Base-by-base conservation (phyloP, 2,888 invertebrate genomes). In the Dastarcus helophoroides region DNA sequence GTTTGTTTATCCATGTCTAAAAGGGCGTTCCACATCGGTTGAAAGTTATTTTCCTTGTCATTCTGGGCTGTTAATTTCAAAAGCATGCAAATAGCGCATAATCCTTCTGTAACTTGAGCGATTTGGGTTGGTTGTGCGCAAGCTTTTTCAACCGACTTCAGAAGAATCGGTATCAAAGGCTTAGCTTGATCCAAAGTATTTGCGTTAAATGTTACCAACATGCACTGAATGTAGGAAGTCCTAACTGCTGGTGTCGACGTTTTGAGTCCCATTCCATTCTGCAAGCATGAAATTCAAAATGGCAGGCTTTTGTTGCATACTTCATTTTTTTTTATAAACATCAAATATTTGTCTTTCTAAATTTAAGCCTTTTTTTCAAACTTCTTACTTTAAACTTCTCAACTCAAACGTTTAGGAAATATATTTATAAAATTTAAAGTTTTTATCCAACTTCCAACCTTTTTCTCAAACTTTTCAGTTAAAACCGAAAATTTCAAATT, bases 241-340 rank as follows among this genome's bases (percentile, higher is more conserved):
- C 85, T 74, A 3, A 91, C 84, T 6, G 71, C 58, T 31, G 80
- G 74, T 8, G 83, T 82, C 7, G 82, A 76, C 31, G 76, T 79
- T 62, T 91, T 91, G 7, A 79, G 67, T 1, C 67, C 63, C 40
- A 79, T 59, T 19, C 82, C 84, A 58, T 79, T 84, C 76, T 80
- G 61, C n/a, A n/a, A n/a, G n/a, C n/a, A n/a, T n/a, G n/a, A n/a
- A n/a, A n/a, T n/a, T n/a, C n/a, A n/a, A 6, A 63, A 63, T 29
- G 32, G 29, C 26, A 38, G 27, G 28, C 26, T 11, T 16, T 21
- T 24, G n/a, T n/a, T n/a, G n/a, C n/a, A n/a, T n/a, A n/a, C n/a
- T n/a, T n/a, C n/a, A n/a, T n/a, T n/a, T n/a, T n/a, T n/a, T n/a
- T n/a, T n/a, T n/a, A n/a, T n/a, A n/a, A n/a, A n/a, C n/a, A n/a